Conservation (phyloP, 2,797 vertebrate genomes). For the Lithobates sylvaticus region DNA sequence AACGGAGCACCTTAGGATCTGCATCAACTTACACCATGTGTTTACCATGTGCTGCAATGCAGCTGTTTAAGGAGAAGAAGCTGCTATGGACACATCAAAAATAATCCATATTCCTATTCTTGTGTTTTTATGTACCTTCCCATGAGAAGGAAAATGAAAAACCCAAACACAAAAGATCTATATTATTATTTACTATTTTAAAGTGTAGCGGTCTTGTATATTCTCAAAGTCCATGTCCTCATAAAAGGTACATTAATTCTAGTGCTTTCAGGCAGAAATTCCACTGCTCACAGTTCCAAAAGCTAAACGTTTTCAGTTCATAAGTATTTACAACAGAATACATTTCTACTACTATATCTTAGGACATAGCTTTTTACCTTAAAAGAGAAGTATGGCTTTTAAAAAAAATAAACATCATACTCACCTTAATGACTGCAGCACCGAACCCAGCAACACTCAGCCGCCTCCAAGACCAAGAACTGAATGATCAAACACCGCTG, state of each 20-base stretch:
- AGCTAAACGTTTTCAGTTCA: too few species aligned
- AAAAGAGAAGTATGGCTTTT: too few species aligned
- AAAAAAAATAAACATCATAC: too few species aligned
- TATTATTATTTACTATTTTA: background rate
- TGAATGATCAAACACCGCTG: too few species aligned
- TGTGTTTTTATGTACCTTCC: slow-evolving; percentile 5
- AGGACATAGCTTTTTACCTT: too few species aligned
- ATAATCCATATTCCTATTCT: slow-evolving; percentile 10
- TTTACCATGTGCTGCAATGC: slow-evolving; percentile 11
- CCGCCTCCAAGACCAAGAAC: too few species aligned
- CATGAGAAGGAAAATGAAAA: background rate
- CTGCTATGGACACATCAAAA: slow-evolving; percentile 17
- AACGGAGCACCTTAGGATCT: background rate
- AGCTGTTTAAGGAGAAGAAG: background rate
- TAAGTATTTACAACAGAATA: too few species aligned
- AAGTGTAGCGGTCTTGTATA: background rate
- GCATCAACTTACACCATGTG: slow-evolving; percentile 15
- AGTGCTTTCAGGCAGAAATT: background rate
- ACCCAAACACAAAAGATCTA: background rate
- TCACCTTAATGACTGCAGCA: too few species aligned
- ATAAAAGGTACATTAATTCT: background rate
- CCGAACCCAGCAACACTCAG: too few species aligned
- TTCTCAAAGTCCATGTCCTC: background rate
- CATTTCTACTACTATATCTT: too few species aligned
- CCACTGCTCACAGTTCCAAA: too few species aligned